These are phyloP conservation scores for Lordiphosa andalusiaca DNA, from an alignment of 2,888 invertebrate genomes.

Conservation along the genomic window DNA sequence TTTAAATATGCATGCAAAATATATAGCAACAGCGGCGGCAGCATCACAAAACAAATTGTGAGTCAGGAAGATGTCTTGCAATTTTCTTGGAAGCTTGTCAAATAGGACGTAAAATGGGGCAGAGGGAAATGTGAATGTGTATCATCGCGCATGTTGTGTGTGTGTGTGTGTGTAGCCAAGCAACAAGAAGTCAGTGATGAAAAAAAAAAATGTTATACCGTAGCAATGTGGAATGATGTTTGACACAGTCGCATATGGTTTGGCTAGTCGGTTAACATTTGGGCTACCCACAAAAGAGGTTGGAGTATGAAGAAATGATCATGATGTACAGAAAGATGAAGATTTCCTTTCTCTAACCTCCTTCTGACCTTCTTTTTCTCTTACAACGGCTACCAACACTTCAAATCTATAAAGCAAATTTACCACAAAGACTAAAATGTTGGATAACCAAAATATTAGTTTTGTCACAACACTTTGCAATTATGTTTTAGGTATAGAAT, in stretches of 20 bases:
- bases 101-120: slow-evolving; percentile 40
- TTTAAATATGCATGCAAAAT: slow-evolving; percentile 39
- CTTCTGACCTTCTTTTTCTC: too few relatives aligned
- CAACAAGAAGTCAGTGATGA: not conserved
- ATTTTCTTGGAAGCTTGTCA: slow-evolving; percentile 34
- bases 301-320: too few relatives aligned
- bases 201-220: slow-evolving; percentile 10
- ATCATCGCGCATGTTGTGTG: slow-evolving; percentile 17
- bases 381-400: not conserved
- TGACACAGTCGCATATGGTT: slow-evolving; percentile 7
- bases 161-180: not conserved
- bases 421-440: too few relatives aligned
- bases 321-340: too few relatives aligned
- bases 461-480: too few relatives aligned
- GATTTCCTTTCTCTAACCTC: too few relatives aligned
- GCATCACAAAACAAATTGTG: slow-evolving; percentile 3
- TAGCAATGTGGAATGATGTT: slow-evolving; percentile 22
- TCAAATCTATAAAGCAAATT: too few relatives aligned
- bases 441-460: too few relatives aligned
- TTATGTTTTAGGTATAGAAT: too few relatives aligned
- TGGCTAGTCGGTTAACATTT: too few relatives aligned
- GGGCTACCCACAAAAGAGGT: too few relatives aligned
- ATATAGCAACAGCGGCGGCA: slow-evolving; percentile 29
- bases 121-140: slow-evolving; percentile 33
- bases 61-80: slow-evolving; percentile 31